These are phyloP conservation scores for Caenorhabditis remanei DNA, from an alignment of 1,140 invertebrate species.

Conservation along the genomic window DNA sequence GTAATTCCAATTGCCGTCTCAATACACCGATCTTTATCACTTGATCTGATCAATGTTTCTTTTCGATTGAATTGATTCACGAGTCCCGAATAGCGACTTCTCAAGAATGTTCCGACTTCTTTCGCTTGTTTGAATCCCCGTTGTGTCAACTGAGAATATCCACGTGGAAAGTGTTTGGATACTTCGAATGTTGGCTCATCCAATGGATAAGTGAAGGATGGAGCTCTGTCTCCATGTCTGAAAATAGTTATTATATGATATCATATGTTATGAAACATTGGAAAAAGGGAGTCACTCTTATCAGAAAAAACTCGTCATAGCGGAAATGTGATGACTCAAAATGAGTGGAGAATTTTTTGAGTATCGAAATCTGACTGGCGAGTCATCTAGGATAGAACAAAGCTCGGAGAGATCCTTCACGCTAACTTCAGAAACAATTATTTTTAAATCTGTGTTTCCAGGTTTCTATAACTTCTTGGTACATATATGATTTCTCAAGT, in stretches of 20 bases:
- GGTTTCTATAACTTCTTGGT: too few species aligned
- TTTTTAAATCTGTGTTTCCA: too few species aligned
- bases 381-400: too few species aligned
- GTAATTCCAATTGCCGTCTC: slow-evolving; percentile 60
- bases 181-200: slow-evolving; percentile 39
- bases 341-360: neutral
- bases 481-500: too few species aligned
- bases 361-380: too few species aligned
- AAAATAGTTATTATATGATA: neutral
- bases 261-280: neutral
- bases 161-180: slow-evolving; percentile 22
- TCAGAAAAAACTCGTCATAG: neutral
- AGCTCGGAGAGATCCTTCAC: too few species aligned
- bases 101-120: slow-evolving; percentile 58
- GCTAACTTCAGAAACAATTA: too few species aligned
- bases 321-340: neutral
- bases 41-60: slow-evolving; percentile 52
- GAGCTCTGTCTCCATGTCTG: slow-evolving; percentile 62
- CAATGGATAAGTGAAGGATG: slow-evolving; percentile 44
- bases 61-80: slow-evolving; percentile 39
- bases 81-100: neutral
- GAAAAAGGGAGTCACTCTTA: neutral
- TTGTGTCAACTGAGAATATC: slow-evolving; percentile 57
- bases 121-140: slow-evolving; percentile 50
- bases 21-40: slow-evolving; percentile 62